Conservation (phyloP, 2,888 invertebrate genomes). For the Blomia tropicalis region DNA sequence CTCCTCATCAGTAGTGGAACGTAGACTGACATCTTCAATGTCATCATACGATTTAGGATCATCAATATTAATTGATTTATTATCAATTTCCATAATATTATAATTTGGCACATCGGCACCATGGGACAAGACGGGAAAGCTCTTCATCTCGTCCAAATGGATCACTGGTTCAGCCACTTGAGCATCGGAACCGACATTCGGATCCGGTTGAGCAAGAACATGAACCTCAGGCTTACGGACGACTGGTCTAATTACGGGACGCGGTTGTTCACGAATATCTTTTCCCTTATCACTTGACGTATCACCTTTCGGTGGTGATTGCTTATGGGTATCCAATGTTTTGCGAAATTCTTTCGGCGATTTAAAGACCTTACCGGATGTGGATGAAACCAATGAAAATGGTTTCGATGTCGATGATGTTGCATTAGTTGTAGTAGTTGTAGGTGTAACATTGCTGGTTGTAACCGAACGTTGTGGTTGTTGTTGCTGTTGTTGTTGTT, state of each 20-base stretch:
- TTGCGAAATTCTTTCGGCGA: neutral
- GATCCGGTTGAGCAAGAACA: neutral
- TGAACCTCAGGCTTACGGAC: neutral
- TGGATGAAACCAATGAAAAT: neutral
- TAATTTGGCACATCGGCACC: neutral
- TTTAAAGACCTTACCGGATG: neutral
- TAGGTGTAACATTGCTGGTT: neutral
- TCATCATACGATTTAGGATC: neutral
- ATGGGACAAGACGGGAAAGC: neutral
- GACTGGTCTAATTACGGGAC: neutral
- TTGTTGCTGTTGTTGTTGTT: slow-evolving; percentile 37
- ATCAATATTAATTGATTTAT: neutral
- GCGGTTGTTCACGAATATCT: neutral
- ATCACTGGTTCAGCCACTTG: neutral
- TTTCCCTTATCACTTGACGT: neutral
- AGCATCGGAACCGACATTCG: neutral
- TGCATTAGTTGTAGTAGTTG: neutral
- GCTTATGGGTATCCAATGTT: neutral
- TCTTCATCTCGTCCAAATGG: no score
- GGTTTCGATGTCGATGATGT: slow-evolving; percentile 10
- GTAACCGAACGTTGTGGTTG: slow-evolving; percentile 37
- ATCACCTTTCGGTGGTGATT: neutral
- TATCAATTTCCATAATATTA: neutral
- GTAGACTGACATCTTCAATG: neutral
- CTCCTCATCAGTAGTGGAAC: slow-evolving; percentile 14